Base-by-base conservation (phyloP, 1,140 invertebrate genomes). In the Goniozus legneri region DNA sequence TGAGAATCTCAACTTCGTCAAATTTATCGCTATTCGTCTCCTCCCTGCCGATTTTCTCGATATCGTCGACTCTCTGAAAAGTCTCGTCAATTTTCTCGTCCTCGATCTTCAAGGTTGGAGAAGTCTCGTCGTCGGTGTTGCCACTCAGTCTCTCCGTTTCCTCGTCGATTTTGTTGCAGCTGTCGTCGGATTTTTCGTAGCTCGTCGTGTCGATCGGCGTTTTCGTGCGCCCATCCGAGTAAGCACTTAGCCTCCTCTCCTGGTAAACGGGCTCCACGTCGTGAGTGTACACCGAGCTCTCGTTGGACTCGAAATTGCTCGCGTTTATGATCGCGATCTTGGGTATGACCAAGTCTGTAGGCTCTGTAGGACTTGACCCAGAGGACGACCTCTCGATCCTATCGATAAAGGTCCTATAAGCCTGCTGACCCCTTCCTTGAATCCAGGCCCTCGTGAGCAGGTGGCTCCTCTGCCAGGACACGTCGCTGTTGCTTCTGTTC, bases 321-420 rank as follows among this genome's bases (percentile, higher is more conserved):
- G 74, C 61, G 19, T 73, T 75, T 41, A 75, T 75, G 22, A 76
- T 76, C 0, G 73, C 66, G 36, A 76, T 76, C 13, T 52, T 58
- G 0, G 74, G 74, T 20, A 75, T 75, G 2, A 73, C 54, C 4
- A 69, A 4, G 16, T 66, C 58, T 0, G 39, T 37, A 3, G 39
- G 37, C 1, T 63, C 49, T 14, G 40, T 48, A 3, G 48, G 54
- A 44, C 43, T 59, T 7, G 49, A 56, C 12, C 47, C 36, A 12
- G 32, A 31, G 15, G 55, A 58, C 0, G 46, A 46, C 8, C 27
- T 39, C 32, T 62, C 33, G 4, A 24, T 32, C 12, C 52, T 49
- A 13, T 58, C 45, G 2, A 38, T 47, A 8, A 54, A 58, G 4
- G 61, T 65, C 8, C 58, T 61, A 19, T 62, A 70, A 8, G 40